Evolutionary conservation across 2,888 invertebrate species (phyloP), one percentile per base, ranked within the genome.

Genomic region (Melieria crassipennis): DNA sequence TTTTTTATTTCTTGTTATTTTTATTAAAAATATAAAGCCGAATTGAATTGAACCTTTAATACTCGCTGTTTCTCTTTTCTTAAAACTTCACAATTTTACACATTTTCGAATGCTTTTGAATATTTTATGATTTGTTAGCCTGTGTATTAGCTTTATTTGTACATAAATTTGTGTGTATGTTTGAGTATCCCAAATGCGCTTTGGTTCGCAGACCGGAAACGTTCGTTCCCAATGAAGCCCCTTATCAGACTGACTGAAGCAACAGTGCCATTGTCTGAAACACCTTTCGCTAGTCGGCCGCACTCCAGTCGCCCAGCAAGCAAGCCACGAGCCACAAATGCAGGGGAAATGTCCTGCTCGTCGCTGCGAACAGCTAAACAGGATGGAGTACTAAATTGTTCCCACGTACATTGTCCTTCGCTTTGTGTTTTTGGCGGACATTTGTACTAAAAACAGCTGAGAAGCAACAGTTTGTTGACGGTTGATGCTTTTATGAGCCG

Each of bases 391-490:
- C 70, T 70, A 70, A 70, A 70, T 65, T 50, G 7, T 11, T 11
- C 57, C 7, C 57, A 57, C 57, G 16, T n/a, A 57, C 57, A 13
- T 16, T 50, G 30, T 30, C 2, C 30, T 30, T 30, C 30, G 30
- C 50, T 66, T 58, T 57, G 64, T 48, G 48, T 9, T 43, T 69
- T 69, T 69, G 42, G 61, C 69, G 63, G 56, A 56, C 9, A 50
- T 70, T 55, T 67, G 71, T 71, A 71, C 71, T 43, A 45, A 75
- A 75, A 73, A 74, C 77, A 75, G 75, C 74, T 77, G 74, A 74
- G 74, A 76, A 73, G 77, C 77, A 77, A 77, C 77, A 77, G 77
- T 77, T 77, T 76, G 77, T 76, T 77, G 65, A 72, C 72, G 46
- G 48, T 61, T 46, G 47, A 42, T 30, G 30, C 57, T 9, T 48